Percentiles rank a stretch among this genome's conserved stretches.
phyloP scores from a whole-genome alignment of 1,140 invertebrate genomes.

The Ceratina australensis region DNA sequence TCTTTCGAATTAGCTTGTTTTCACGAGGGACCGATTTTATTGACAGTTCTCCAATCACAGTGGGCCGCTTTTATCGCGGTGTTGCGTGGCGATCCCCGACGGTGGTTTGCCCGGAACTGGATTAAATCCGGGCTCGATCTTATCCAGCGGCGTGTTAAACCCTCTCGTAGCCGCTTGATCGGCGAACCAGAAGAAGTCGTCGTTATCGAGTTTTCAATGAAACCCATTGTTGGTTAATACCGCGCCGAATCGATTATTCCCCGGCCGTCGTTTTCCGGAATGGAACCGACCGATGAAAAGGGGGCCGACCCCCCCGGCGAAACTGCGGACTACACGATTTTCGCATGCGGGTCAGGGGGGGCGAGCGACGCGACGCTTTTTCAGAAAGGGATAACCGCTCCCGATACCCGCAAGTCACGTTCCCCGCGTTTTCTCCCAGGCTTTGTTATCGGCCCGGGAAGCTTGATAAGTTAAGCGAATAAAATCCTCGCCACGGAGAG shows the following conservation, averaged over 20 bases:
- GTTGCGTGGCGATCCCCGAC: too few species aligned
- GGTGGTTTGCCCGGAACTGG: constrained; percentile 23
- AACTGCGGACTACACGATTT: constrained; percentile 36
- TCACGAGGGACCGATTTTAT: constrained; percentile 6
- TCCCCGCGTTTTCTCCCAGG: background rate
- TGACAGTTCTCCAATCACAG: constrained; percentile 19
- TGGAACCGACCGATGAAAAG: constrained; percentile 22
- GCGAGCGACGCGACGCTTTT: constrained; percentile 5
- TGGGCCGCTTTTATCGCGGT: background rate
- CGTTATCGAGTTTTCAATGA: constrained; percentile 51
- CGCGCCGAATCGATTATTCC: constrained; percentile 46
- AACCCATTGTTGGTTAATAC: constrained; percentile 53
- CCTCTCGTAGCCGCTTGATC: constrained; percentile 53
- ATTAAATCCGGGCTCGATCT: constrained; percentile 46
- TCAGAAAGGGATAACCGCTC: constrained; percentile 33
- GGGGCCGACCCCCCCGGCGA: background rate
- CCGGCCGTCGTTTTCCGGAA: constrained; percentile 33
- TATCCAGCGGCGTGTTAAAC: constrained; percentile 47
- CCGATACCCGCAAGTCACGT: constrained; percentile 46
- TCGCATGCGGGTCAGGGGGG: constrained; percentile 34
- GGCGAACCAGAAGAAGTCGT: constrained; percentile 48
- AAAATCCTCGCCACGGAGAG: background rate
- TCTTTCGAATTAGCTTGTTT: constrained; percentile 24
- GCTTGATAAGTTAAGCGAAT: constrained; percentile 23
- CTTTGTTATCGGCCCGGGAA: constrained; percentile 26